Conservation (phyloP, 2,113 vertebrate species). For the Turnix velox region DNA sequence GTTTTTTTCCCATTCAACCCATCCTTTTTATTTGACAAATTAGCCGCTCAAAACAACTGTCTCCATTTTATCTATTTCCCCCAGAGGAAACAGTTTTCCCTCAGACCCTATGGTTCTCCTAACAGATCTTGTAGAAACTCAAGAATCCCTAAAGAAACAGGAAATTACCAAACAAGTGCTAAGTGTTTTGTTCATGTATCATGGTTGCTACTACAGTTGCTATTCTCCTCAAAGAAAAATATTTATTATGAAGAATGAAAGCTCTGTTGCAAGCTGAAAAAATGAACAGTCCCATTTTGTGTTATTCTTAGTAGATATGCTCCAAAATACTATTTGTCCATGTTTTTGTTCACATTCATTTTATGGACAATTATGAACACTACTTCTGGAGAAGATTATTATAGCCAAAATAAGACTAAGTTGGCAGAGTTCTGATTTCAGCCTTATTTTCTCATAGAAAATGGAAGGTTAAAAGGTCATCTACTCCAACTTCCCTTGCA, state of each 20-base stretch:
- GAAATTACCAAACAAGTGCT: not conserved
- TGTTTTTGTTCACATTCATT: not conserved
- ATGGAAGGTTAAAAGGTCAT: not conserved
- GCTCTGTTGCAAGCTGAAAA: not conserved
- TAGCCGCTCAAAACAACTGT: not conserved
- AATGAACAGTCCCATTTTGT: not conserved
- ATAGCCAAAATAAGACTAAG: not conserved
- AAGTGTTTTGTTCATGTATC: not conserved
- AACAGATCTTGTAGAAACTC: not conserved
- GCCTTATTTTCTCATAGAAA: not conserved
- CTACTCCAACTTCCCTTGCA: not conserved
- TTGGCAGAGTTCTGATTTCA: not conserved
- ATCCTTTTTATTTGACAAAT: not conserved
- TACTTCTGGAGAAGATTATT: not conserved
- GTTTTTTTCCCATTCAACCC: not conserved
- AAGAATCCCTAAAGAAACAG: not conserved
- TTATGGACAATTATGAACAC: not conserved
- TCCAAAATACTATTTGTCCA: not conserved
- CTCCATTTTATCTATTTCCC: not conserved
- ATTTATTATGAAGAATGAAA: not conserved
- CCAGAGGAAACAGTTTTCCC: not conserved
- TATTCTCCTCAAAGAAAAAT: not conserved
- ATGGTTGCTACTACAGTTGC: not conserved
- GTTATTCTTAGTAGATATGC: not conserved
- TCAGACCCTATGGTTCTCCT: not conserved